phyloP scores from a whole-genome alignment of 1,140 invertebrate species.

The Ericerus pela region DNA sequence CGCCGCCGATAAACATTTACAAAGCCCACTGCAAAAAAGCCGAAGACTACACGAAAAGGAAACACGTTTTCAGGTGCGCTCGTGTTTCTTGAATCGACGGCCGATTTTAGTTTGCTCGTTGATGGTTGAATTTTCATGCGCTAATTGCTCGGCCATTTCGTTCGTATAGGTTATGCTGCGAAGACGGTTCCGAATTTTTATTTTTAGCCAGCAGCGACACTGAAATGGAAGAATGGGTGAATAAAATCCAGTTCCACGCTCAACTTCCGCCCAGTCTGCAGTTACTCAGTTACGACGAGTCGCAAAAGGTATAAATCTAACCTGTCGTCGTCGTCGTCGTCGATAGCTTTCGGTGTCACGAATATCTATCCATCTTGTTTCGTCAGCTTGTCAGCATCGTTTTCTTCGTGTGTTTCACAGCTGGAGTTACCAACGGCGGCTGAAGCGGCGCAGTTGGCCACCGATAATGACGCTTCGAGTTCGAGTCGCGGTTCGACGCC shows the following conservation, averaged over 20 bases:
- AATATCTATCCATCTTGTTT: too few relatives aligned
- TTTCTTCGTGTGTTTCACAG: conserved; percentile 29
- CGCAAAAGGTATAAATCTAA: conserved; percentile 31
- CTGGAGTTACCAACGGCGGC: conserved; percentile 25
- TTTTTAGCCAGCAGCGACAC: conserved; percentile 59
- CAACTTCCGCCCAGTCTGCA: conserved; percentile 74
- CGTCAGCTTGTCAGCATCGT: not conserved
- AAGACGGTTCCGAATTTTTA: conserved; percentile 85
- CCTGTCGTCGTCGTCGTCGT: too few relatives aligned
- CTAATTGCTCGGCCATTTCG: not conserved
- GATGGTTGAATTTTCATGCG: not conserved
- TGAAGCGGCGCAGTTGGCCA: conserved; percentile 1
- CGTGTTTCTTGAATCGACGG: not conserved
- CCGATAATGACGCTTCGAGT: conserved; percentile 21
- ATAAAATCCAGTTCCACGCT: conserved; percentile 89
- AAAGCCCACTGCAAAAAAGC: conserved; percentile 71
- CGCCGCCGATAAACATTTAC: conserved; percentile 77
- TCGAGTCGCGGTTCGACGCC: conserved; percentile 36
- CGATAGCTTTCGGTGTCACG: too few relatives aligned
- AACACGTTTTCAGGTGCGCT: conserved; percentile 63
- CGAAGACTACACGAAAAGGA: conserved; percentile 87
- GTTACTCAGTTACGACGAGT: conserved; percentile 62
- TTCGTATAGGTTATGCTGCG: conserved; percentile 50
- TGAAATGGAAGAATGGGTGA: conserved; percentile 83
- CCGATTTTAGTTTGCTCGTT: too few relatives aligned